Conservation (phyloP, 1,140 invertebrate species). For the Zeugodacus cucurbitae region DNA sequence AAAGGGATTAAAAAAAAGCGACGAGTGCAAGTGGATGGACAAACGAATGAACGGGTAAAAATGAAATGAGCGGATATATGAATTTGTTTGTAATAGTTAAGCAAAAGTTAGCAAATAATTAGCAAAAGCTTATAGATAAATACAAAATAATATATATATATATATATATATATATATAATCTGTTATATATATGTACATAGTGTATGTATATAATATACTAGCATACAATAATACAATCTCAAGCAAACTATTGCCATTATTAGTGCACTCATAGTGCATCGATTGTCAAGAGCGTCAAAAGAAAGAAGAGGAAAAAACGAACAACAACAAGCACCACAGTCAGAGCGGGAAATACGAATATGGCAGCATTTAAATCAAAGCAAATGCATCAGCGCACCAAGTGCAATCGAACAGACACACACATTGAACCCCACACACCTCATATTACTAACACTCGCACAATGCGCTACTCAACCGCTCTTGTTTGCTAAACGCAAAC, state of each 20-base stretch:
- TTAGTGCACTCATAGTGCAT: not conserved
- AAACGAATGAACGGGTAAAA: not conserved
- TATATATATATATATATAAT: too few relatives aligned
- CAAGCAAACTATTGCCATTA: not conserved
- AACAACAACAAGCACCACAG: not conserved
- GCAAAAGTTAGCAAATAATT: not conserved
- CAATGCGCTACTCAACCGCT: not conserved
- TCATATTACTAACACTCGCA: not conserved
- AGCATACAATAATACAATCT: not conserved
- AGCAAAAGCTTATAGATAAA: not conserved
- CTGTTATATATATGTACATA: not conserved
- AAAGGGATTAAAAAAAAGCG: not conserved
- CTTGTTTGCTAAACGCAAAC: not conserved
- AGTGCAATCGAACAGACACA: not conserved
- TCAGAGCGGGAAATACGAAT: not conserved
- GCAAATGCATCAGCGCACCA: not conserved
- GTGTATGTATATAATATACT: not conserved
- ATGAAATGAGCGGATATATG: constrained; percentile 19
- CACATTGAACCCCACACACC: not conserved
- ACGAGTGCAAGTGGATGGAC: not conserved
- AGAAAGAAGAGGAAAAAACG: not conserved
- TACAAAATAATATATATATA: not conserved
- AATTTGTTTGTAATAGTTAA: too few relatives aligned
- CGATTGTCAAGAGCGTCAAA: not conserved
- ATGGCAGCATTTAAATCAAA: not conserved